Percentiles rank a stretch among this genome's conserved stretches.
Evolutionary conservation across 2,113 vertebrate genomes (phyloP).

Genomic region (Gnathonemus longibarbis): DNA sequence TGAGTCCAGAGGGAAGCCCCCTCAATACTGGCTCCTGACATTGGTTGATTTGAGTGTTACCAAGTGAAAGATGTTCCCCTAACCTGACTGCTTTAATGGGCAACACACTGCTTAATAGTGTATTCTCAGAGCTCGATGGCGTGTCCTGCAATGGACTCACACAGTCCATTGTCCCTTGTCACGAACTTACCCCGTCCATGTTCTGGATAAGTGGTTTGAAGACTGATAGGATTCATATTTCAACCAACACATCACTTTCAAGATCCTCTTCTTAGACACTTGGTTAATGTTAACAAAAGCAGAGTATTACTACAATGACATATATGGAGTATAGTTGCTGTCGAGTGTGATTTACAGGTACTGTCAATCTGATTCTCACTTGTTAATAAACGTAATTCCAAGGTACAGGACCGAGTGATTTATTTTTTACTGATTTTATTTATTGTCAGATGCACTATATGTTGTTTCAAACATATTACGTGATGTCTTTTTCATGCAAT

Average conservation of each 20-base stretch:
- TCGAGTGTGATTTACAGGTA: not conserved
- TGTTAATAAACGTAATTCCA: not conserved
- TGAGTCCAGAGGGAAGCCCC: not conserved
- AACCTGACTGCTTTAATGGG: not conserved
- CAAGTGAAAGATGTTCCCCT: not conserved
- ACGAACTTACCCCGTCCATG: not conserved
- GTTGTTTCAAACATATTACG: not conserved
- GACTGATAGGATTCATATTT: not conserved
- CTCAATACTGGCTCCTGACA: not conserved
- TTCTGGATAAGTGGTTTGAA: not conserved
- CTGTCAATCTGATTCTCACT: not conserved
- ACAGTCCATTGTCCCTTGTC: not conserved
- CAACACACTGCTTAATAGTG: not conserved
- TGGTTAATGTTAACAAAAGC: not conserved
- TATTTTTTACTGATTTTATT: not conserved
- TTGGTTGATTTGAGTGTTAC: not conserved
- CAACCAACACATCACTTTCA: not conserved
- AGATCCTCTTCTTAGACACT: not conserved
- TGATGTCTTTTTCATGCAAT: not conserved
- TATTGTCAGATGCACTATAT: not conserved
- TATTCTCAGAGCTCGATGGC: not conserved
- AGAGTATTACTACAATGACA: not conserved
- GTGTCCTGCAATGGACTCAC: not conserved
- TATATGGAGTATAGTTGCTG: not conserved
- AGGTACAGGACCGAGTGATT: not conserved